Evolutionary conservation across 2,888 invertebrate species (phyloP).

Genomic region (Dryomyza anilis): DNA sequence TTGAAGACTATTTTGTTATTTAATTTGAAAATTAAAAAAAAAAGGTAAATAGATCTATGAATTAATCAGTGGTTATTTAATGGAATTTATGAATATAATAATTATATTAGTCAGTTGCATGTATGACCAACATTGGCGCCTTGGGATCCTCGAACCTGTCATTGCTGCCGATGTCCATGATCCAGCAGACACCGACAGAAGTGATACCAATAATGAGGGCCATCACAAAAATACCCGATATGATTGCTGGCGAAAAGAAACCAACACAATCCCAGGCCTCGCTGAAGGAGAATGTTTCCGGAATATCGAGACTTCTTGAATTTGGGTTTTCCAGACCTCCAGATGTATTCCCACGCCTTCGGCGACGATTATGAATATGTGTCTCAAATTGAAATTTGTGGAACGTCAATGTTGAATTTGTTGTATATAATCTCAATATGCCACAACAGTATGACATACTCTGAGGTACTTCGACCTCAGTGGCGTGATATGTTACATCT

Average conservation of each 20-base stretch:
- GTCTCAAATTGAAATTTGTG: conserved; percentile 22
- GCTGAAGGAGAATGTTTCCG: conserved; percentile 19
- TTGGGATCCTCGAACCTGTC: conserved; percentile 21
- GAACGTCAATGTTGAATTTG: conserved; percentile 2
- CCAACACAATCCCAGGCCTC: conserved; percentile 30
- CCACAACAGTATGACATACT: conserved; percentile 26
- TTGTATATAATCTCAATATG: neutral
- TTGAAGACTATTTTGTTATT: no score
- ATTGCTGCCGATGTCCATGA: conserved; percentile 37
- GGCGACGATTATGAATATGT: no score
- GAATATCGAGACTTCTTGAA: no score
- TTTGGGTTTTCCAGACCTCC: no score
- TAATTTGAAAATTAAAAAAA: no score
- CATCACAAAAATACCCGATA: conserved; percentile 31
- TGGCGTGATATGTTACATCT: neutral
- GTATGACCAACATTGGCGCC: no score
- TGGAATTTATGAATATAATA: no score
- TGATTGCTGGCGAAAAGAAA: conserved; percentile 31
- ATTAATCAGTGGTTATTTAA: neutral
- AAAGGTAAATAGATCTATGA: neutral
- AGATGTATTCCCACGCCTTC: no score
- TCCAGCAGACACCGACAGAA: conserved; percentile 35
- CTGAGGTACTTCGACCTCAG: conserved; percentile 18
- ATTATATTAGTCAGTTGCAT: no score
- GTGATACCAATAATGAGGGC: conserved; percentile 32